Conservation (phyloP, 2,888 invertebrate species). For the Diloba caeruleocephala region DNA sequence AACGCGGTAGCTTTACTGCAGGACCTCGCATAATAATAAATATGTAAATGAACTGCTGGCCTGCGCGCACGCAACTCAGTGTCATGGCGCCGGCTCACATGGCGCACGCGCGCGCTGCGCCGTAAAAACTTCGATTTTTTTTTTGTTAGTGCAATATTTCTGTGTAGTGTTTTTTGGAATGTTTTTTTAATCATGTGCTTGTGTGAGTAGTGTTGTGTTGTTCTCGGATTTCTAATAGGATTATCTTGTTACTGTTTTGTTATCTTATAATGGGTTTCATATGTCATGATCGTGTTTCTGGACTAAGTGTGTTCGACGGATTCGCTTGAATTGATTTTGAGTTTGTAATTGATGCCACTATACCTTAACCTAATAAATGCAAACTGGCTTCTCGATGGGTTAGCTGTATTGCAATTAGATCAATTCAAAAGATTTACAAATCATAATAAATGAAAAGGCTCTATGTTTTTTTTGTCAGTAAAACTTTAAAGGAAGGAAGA, state of each 20-base stretch:
- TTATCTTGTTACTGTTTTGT: constrained; percentile 62
- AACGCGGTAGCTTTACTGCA: constrained; percentile 54
- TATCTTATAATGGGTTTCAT: constrained; percentile 54
- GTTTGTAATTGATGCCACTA: constrained; percentile 42
- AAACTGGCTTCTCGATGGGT: constrained; percentile 9
- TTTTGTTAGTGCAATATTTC: constrained; percentile 36
- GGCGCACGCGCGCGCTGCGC: constrained; percentile 73
- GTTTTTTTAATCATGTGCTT: constrained; percentile 17
- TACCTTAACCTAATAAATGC: constrained; percentile 41
- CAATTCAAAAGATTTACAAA: constrained; percentile 1
- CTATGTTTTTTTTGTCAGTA: neutral
- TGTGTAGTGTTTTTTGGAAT: constrained; percentile 21
- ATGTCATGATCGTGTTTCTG: constrained; percentile 47
- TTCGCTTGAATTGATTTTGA: constrained; percentile 43
- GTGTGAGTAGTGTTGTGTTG: constrained; percentile 49
- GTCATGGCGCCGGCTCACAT: constrained; percentile 80
- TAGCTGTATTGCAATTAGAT: constrained; percentile 10
- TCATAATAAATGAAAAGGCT: constrained; percentile 11
- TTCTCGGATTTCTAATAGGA: constrained; percentile 65
- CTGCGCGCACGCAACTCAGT: constrained; percentile 78
- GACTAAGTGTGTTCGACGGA: constrained; percentile 43
- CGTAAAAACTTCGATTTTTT: constrained; percentile 43
- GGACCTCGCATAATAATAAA: constrained; percentile 78
- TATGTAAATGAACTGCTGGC: constrained; percentile 71
- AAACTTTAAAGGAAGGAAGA: too few relatives aligned